Percentiles rank a stretch among this genome's conserved stretches.
Conservation (phyloP, 2,113 vertebrate species). For the Periophthalmodon schlosseri region DNA sequence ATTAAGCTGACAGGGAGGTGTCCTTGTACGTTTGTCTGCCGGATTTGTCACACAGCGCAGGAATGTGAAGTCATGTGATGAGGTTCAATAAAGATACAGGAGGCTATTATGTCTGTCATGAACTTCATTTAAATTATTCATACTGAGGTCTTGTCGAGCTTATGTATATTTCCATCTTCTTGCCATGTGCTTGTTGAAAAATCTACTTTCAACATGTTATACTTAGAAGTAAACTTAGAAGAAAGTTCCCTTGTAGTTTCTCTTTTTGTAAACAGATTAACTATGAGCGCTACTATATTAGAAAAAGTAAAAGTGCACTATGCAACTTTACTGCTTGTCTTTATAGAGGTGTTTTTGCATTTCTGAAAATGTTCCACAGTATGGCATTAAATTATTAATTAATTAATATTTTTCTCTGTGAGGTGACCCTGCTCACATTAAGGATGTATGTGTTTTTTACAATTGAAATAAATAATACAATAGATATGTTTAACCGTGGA, state of each 20-base stretch:
- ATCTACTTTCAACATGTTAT: background rate
- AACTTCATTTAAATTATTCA: background rate
- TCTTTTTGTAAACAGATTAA: too few relatives aligned
- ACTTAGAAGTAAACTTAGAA: background rate
- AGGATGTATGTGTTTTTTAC: too few relatives aligned
- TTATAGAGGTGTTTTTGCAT: too few relatives aligned
- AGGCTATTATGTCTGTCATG: background rate
- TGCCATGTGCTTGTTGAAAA: background rate
- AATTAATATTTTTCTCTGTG: too few relatives aligned
- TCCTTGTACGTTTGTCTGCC: background rate
- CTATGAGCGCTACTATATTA: too few relatives aligned
- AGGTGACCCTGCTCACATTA: too few relatives aligned
- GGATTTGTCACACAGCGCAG: background rate
- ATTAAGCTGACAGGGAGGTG: constrained; percentile 19
- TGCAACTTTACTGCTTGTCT: too few relatives aligned
- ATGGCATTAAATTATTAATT: too few relatives aligned
- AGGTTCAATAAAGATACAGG: constrained; percentile 3
- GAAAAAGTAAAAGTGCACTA: too few relatives aligned
- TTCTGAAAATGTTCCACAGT: too few relatives aligned
- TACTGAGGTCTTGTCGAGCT: background rate
- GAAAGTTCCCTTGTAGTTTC: background rate
- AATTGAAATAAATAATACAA: too few relatives aligned
- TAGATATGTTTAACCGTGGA: too few relatives aligned
- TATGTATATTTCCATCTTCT: background rate
- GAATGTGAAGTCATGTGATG: background rate